Percentiles rank a stretch among this genome's conserved stretches.
These are phyloP conservation scores for Hiodon tergisus DNA, from an alignment of 2,113 vertebrate genomes.

Conservation along the genomic window DNA sequence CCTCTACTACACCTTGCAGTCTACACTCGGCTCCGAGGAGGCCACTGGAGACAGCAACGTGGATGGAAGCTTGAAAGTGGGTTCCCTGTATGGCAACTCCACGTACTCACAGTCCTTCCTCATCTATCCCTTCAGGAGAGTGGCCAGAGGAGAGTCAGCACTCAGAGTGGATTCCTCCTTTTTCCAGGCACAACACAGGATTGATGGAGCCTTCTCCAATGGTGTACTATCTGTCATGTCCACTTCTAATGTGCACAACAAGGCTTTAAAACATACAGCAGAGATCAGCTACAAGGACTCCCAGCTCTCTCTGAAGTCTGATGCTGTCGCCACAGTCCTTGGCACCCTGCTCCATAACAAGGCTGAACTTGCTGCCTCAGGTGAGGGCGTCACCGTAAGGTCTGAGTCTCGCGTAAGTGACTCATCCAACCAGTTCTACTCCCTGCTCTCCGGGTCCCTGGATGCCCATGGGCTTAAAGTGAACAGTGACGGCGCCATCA, in stretches of 20 bases:
- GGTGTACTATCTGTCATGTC: constrained; percentile 62
- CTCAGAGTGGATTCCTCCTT: constrained; percentile 69
- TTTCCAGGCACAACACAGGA: constrained; percentile 65
- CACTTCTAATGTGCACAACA: constrained; percentile 64
- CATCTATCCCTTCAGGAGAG: constrained; percentile 50
- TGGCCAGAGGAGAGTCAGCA: constrained; percentile 63
- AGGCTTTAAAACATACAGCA: constrained; percentile 69
- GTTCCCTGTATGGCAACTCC: constrained; percentile 58
- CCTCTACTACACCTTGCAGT: constrained; percentile 48
- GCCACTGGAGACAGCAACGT: constrained; percentile 59
- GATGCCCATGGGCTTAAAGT: constrained; percentile 71
- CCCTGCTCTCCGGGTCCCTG: constrained; percentile 67
- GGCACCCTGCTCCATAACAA: constrained; percentile 61
- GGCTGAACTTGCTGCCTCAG: constrained; percentile 65
- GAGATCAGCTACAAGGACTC: constrained; percentile 69
- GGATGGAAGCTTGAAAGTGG: constrained; percentile 60
- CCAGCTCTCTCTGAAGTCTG: constrained; percentile 66
- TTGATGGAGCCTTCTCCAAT: constrained; percentile 58
- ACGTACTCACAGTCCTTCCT: constrained; percentile 59
- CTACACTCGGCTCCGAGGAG: constrained; percentile 49
- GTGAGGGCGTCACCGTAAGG: constrained; percentile 59
- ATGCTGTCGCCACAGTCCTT: constrained; percentile 65
- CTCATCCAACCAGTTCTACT: constrained; percentile 55
- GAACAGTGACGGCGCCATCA: constrained; percentile 68
- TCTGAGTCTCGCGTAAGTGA: constrained; percentile 71